Evolutionary conservation across 2,797 vertebrate species (phyloP), one percentile per base, ranked within the genome.

Genomic region (Aeoliscus strigatus): DNA sequence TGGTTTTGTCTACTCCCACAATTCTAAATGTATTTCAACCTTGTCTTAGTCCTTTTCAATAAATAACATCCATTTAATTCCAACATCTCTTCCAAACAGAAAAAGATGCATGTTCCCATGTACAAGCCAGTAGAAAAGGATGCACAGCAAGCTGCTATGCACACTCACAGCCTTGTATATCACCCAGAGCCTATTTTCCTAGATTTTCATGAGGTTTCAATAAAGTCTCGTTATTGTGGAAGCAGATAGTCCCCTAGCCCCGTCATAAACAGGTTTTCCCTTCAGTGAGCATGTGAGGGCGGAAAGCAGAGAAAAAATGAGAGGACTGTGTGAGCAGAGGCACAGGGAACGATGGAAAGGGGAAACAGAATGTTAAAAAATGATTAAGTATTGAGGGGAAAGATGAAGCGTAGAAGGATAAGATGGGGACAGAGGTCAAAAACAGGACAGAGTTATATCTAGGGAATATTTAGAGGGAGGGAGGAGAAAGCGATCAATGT

Each of bases 201-300:
- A 23, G 55, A 35, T 40, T 60, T 77, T 80, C 76, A 71, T 75
- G 50, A 34, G 39, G 47, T 71, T 66, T 70, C 54, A 81, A 63
- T 74, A 71, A 71, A 74, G 63, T 65, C 53, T 28, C 38, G 62
- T 75, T 78, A 79, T 67, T 61, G 50, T 74, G 63, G 60, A 73
- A 63, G 56, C 51, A 70, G 66, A 77, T 45, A 60, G 66, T 55
- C 64, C 58, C 61, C 23, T 16, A 56, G 52, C 62, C 59, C 30
- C 52, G 40, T 72, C 61, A 63, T 58, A 76, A 71, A 75, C 61
- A 63, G 48, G 52, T 75, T 69, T 67, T 49, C 59, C 50, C 66
- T 69, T 64, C 60, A 62, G 45, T 47, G 46, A 47, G 37, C 47
- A 62, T 44, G 63, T 65, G 55, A 67, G 53, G 40, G 17, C 37